Evolutionary conservation across 1,140 invertebrate species (phyloP), one percentile per base, ranked within the genome.

Genomic region (Lepidurus arcticus): DNA sequence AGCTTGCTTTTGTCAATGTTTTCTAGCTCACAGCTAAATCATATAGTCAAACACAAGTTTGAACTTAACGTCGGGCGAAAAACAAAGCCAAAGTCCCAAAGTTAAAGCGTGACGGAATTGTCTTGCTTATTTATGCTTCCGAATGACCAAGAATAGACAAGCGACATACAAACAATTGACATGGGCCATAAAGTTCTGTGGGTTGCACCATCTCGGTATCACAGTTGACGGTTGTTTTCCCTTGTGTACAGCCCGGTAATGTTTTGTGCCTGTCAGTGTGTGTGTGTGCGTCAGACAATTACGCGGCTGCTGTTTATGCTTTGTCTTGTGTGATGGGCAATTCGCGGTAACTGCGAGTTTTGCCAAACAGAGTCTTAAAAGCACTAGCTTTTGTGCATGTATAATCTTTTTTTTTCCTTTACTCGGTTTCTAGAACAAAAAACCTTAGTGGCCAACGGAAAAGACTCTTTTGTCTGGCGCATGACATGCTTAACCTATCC

Each of bases 401-500:
- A 65, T n/a, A 53, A 65, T 65, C 6, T 21, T 65, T 65, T 65
- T 65, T 65, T n/a, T n/a, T 16, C 21, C 53, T n/a, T 16, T 47
- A 65, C 13, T 9, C 21, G 53, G 45, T 47, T 11, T 16, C 16
- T 47, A 16, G 45, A 47, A 65, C 53, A 7, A 65, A 65, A 21
- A 65, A 65, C 16, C 16, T 65, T 65, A 65, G 53, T 16, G 16
- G 8, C 53, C 13, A 65, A 65, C 53, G 53, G 53, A 65, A 65
- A 34, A 65, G 53, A n/a, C 53, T 65, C 9, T 65, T 47, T 65
- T 65, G 53, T 65, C 53, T 65, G 53, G 21, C 53, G 21, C 53
- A 65, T 65, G 53, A 65, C 53, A 65, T 65, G 53, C 53, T 65
- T 65, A 9, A 9, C 16, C 21, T 65, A 21, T 21, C 53, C 53